These are phyloP conservation scores for Sarcophaga peregrina DNA, from an alignment of 1,140 invertebrate species.

Conservation along the genomic window DNA sequence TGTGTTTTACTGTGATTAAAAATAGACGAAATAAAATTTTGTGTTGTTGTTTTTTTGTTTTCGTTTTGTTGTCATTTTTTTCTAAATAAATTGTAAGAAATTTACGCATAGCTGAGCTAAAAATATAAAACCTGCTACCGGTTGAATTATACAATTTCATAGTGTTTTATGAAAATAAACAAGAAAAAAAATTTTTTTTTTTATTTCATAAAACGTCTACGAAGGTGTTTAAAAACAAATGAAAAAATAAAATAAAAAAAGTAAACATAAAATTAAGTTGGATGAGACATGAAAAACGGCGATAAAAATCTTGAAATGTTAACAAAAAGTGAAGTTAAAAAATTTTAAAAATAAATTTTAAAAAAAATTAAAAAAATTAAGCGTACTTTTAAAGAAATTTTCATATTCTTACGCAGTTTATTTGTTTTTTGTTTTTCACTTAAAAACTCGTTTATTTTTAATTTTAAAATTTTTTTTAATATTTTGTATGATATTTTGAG, in stretches of 20 bases:
- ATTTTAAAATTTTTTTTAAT: too few relatives aligned
- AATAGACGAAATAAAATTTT: too few relatives aligned
- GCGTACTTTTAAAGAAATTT: too few relatives aligned
- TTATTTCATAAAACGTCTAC: neutral
- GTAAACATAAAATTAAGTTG: neutral
- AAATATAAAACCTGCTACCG: slow-evolving; percentile 11
- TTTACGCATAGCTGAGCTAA: slow-evolving; percentile 18
- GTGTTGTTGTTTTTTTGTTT: too few relatives aligned
- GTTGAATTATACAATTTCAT: slow-evolving; percentile 9
- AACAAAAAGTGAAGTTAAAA: neutral
- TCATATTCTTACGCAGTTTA: too few relatives aligned
- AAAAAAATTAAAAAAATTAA: too few relatives aligned
- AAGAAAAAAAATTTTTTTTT: neutral
- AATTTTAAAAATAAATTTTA: too few relatives aligned
- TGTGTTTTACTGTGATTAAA: neutral
- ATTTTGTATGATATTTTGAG: neutral
- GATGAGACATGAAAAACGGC: neutral
- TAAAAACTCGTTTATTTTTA: slow-evolving; percentile 10
- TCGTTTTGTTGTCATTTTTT: too few relatives aligned
- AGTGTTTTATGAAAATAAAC: neutral
- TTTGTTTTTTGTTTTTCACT: neutral
- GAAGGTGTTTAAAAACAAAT: neutral
- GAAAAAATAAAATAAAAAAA: neutral
- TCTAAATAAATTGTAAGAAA: neutral
- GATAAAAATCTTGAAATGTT: neutral